Evolutionary conservation across 2,797 vertebrate species (phyloP).

Genomic region (Gastrophryne carolinensis): DNA sequence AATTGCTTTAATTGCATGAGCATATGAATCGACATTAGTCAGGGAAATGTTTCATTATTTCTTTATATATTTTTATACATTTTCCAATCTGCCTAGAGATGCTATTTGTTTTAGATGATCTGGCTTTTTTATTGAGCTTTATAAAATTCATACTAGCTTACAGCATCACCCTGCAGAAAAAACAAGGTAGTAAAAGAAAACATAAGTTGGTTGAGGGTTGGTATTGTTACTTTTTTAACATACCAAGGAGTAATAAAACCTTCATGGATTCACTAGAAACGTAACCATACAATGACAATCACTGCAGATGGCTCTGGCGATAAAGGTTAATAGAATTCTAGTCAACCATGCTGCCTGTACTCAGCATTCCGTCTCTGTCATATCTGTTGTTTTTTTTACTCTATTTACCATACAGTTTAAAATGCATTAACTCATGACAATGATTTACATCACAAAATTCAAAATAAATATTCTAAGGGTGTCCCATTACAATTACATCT

Average conservation of each 20-base stretch:
- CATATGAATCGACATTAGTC: background rate
- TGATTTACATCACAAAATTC: too few species aligned
- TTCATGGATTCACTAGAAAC: slow-evolving; percentile 19
- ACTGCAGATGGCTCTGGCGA: slow-evolving; percentile 43
- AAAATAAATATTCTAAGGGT: too few species aligned
- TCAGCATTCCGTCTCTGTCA: slow-evolving; percentile 46
- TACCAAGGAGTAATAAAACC: slow-evolving; percentile 19
- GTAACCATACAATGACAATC: slow-evolving; percentile 40
- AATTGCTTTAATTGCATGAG: slow-evolving; percentile 29
- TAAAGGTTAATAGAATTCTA: slow-evolving; percentile 51
- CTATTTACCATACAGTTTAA: slow-evolving; percentile 34
- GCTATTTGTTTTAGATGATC: too few species aligned
- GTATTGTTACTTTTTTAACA: slow-evolving; percentile 19
- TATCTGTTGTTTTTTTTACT: slow-evolving; percentile 46
- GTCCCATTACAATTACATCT: too few species aligned
- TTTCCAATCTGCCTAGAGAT: too few species aligned
- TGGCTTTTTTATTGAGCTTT: too few species aligned
- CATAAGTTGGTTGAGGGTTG: too few species aligned
- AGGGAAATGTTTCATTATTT: background rate
- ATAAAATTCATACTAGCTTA: too few species aligned
- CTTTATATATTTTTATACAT: too few species aligned
- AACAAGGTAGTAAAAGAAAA: too few species aligned
- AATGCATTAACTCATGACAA: too few species aligned
- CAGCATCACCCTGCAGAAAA: too few species aligned
- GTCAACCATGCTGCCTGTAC: slow-evolving; percentile 23